phyloP scores from a whole-genome alignment of 2,888 invertebrate species.

The Girardia tigrina region DNA sequence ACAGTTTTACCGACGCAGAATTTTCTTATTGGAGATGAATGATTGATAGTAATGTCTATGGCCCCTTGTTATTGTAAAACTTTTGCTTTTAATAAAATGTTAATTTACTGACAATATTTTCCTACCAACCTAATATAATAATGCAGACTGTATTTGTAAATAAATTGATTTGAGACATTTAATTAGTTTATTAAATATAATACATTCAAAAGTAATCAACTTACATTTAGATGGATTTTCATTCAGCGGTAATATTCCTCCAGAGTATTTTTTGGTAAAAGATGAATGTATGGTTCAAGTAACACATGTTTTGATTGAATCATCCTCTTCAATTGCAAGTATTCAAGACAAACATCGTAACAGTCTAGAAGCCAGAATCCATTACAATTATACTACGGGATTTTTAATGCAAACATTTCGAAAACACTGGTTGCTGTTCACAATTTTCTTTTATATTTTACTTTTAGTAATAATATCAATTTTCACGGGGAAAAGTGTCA shows the following conservation, averaged over 20 bases:
- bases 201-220: not conserved
- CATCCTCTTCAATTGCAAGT: not conserved
- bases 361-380: not conserved
- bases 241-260: not conserved
- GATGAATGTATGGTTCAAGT: not conserved
- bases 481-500: not conserved
- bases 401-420: not conserved
- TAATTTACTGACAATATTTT: too few species aligned
- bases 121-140: too few species aligned
- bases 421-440: not conserved
- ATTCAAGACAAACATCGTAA: not conserved
- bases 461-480: not conserved
- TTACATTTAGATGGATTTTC: not conserved
- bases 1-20: too few species aligned
- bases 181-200: not conserved
- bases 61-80: too few species aligned
- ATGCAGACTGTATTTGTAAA: too few species aligned
- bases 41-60: too few species aligned
- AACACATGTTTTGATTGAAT: not conserved
- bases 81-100: too few species aligned
- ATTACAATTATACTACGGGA: not conserved
- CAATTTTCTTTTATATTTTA: not conserved
- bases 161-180: too few species aligned
- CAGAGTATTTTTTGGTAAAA: conserved; percentile 12
- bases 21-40: too few species aligned